Conservation (phyloP, 2,113 vertebrate genomes). For the Ciconia stormi region DNA sequence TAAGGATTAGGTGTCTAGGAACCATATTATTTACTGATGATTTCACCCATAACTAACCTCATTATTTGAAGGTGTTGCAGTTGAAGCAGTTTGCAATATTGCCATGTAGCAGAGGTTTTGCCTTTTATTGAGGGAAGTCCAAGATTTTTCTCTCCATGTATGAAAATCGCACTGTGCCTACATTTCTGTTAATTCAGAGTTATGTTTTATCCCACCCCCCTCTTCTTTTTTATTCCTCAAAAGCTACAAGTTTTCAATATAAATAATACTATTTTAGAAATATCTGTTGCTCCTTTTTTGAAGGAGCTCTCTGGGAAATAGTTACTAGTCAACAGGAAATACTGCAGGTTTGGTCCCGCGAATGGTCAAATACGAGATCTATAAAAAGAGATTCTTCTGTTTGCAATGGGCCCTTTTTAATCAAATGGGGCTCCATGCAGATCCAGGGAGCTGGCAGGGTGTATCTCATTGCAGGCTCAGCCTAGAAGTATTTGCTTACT, state of each 20-base stretch:
- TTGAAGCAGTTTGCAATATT: not conserved
- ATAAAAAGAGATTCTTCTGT: not conserved
- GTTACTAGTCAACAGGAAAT: not conserved
- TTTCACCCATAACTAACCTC: not conserved
- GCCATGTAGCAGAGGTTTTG: not conserved
- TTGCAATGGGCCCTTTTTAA: not conserved
- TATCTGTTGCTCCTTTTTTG: not conserved
- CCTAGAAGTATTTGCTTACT: not conserved
- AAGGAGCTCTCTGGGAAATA: not conserved
- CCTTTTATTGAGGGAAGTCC: not conserved
- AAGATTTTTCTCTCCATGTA: not conserved
- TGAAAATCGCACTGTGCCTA: not conserved
- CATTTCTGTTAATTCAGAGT: not conserved
- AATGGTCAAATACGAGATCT: not conserved
- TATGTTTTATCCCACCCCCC: not conserved
- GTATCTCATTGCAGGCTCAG: not conserved
- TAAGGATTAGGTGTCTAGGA: not conserved
- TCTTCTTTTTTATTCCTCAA: not conserved
- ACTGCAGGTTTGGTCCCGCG: not conserved
- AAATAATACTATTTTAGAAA: not conserved
- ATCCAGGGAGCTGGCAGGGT: not conserved
- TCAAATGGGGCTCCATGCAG: not conserved
- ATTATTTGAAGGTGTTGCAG: not conserved
- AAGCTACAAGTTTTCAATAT: not conserved
- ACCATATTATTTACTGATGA: not conserved